Base-by-base conservation (phyloP, 2,888 invertebrate species). In the Leptopilina myrica region DNA sequence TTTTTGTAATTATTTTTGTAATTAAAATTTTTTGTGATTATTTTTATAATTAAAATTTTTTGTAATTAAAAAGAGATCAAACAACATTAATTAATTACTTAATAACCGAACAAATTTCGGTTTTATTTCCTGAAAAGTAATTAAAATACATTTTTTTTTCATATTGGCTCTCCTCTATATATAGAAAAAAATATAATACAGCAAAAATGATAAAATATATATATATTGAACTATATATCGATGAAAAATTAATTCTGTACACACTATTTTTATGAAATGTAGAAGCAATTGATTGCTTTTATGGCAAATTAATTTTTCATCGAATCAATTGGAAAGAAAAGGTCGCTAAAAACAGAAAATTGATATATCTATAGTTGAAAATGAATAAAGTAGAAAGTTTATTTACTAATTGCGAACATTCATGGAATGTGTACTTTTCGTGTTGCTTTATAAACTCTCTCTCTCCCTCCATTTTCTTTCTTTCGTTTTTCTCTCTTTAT, bases 321-420 rank as follows among this genome's bases (percentile, higher is more conserved):
- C 62, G 20, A 62, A 15, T 62, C 8, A 15, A 59, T 49, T 49
- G 59, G 59, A 59, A 59, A 20, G 9, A 20, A 20, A 62, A 62
- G 62, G 15, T 20, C 62, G 20, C 62, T 62, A 62, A 15, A 62
- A 62, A 62, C 15, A 62, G 20, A 62, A 62, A 20, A 62, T 15
- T 62, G 20, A 15, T 20, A 62, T 49, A 49, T 49, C 49, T 49
- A 49, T 49, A 49, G 49, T 49, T 49, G 49, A 20, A 62, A 59
- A 59, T 59, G 15, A 59, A 59, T 15, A 59, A 59, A 66, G 20
- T 15, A 26, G 20, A 43, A 40, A 75, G 12, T 15, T 62, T 64
- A 20, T 33, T 65, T 40, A 64, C 15, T 66, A 77, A 26, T 53
- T 66, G 26, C 49, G 46, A 77, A 49, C 64, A 56, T 66, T 67